Evolutionary conservation across 1,140 invertebrate species (phyloP), one percentile per base, ranked within the genome.

Genomic region (Colletes gigas): DNA sequence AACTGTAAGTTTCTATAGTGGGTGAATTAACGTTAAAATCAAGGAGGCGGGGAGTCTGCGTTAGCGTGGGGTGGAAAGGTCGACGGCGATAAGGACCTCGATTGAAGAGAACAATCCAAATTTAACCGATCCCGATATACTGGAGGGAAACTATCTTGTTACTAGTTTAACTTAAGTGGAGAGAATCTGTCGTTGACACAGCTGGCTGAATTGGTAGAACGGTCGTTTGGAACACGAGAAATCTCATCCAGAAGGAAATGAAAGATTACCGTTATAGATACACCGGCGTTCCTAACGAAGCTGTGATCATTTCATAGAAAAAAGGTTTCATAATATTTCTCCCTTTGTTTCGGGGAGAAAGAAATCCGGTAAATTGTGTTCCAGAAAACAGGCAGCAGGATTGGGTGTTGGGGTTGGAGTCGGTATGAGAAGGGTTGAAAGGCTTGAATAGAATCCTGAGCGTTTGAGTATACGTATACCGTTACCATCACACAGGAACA

Each of bases 401-500:
- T 15, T 8, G 30, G 50, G 15, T 30, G 6, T 44, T 69, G 4
- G 15, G 19, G 17, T 17, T 54, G 2, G n/a, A 15, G 7, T 17
- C 19, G 19, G 55, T 47, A 47, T 7, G 39, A 44, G 44, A 44
- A 17, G 57, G 19, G 59, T 19, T 62, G 44, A 63, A 73, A 63
- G 59, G 70, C 55, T 15, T 55, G 44, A 21, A 39, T 50, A 62
- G 69, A 41, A 55, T 55, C 30, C 21, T 17, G 39, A 19, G 68
- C 44, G 44, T 44, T 44, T n/a, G 19, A 41, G n/a, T 30, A 30
- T 30, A 30, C 30, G 30, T 30, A 30, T 30, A 30, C 30, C 30
- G 30, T 52, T 52, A 54, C 69, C n/a, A 19, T 39, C n/a, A 21
- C n/a, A 71, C 69, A 71, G 57, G 57, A 30, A 30, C 69, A 54